Conservation (phyloP, 2,888 invertebrate species). For the Brachynemurus nebulosus region DNA sequence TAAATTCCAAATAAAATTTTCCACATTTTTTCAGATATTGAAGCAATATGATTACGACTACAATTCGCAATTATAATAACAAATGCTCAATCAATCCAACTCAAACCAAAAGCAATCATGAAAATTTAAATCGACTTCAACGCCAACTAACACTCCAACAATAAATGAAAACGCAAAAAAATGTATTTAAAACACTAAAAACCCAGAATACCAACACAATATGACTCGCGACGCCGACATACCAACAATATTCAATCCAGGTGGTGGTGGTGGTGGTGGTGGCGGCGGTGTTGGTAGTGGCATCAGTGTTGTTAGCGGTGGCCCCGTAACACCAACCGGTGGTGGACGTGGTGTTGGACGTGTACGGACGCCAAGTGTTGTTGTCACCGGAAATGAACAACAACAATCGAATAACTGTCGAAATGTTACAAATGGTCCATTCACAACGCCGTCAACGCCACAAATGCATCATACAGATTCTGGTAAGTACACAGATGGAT, state of each 20-base stretch:
- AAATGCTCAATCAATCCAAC: no score
- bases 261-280: background rate
- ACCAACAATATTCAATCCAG: conserved; percentile 67
- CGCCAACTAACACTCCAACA: no score
- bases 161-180: no score
- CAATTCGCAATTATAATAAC: no score
- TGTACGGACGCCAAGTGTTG: conserved; percentile 52
- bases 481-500: no score
- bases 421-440: conserved; percentile 33
- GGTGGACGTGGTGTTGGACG: conserved; percentile 37
- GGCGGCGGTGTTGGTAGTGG: conserved; percentile 43
- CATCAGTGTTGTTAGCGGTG: conserved; percentile 54
- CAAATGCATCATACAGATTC: conserved; percentile 39
- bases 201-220: no score
- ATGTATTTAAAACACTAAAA: no score
- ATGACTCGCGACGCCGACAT: conserved; percentile 64
- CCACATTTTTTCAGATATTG: no score
- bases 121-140: no score
- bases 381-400: conserved; percentile 47
- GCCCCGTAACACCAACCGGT: conserved; percentile 23
- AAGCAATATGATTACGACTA: no score
- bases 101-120: no score
- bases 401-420: conserved; percentile 24
- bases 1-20: no score
- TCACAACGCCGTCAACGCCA: conserved; percentile 27